These are phyloP conservation scores for Artibeus jamaicensis DNA, from an alignment of 2,797 vertebrate species.

Conservation along the genomic window DNA sequence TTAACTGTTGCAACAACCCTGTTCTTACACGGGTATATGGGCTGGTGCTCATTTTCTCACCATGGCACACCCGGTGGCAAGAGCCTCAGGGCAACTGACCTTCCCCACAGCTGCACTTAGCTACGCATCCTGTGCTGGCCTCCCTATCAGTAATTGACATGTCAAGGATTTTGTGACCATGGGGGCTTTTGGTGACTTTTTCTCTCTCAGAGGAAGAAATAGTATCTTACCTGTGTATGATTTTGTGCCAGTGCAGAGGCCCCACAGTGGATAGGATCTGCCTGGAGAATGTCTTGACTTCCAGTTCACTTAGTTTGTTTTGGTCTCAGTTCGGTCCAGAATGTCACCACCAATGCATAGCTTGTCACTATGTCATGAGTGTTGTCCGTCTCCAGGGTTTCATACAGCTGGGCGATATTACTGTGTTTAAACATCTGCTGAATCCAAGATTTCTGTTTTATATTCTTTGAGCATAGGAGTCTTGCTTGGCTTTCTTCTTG, in stretches of 20 bases:
- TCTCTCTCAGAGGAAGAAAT: background rate
- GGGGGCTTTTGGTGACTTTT: background rate
- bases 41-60: background rate
- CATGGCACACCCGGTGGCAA: background rate
- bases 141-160: background rate
- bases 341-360: slow-evolving; percentile 88
- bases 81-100: background rate
- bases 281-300: slow-evolving; percentile 87
- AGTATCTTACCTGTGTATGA: slow-evolving; percentile 86
- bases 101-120: background rate
- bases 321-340: slow-evolving; percentile 89
- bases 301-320: slow-evolving; percentile 87
- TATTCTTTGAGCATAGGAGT: slow-evolving; percentile 89
- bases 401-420: slow-evolving; percentile 86
- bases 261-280: slow-evolving; percentile 89
- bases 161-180: background rate
- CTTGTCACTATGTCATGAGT: slow-evolving; percentile 92
- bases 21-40: background rate
- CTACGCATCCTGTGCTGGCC: background rate
- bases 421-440: slow-evolving; percentile 91
- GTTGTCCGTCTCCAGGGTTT: slow-evolving; percentile 91
- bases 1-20: background rate
- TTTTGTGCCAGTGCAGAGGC: slow-evolving; percentile 86
- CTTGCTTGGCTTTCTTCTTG: slow-evolving; percentile 91
- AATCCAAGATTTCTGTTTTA: slow-evolving; percentile 88